phyloP scores from a whole-genome alignment of 2,113 vertebrate genomes.

The Myotis yumanensis region DNA sequence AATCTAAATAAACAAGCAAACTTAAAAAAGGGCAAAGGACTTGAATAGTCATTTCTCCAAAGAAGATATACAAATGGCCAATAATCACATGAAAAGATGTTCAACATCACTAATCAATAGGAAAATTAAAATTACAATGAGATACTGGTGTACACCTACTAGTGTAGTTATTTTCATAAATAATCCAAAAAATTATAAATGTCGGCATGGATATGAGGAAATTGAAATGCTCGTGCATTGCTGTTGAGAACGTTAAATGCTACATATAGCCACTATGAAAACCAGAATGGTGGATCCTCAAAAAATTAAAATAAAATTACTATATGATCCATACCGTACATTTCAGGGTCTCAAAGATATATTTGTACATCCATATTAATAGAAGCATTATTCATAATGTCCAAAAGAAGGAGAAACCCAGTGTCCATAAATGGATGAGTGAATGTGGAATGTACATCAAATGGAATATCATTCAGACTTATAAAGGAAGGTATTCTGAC shows the following conservation, averaged over 20 bases:
- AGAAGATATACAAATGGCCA: not conserved
- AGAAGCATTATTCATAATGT: not conserved
- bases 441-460: not conserved
- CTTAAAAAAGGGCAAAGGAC: not conserved
- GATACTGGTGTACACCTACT: not conserved
- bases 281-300: not conserved
- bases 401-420: not conserved
- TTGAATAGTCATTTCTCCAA: not conserved
- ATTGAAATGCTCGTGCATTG: not conserved
- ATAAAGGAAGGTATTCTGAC: not conserved
- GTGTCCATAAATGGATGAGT: not conserved
- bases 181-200: not conserved
- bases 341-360: not conserved
- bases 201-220: not conserved
- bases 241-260: not conserved
- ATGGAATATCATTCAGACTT: not conserved
- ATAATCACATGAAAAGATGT: not conserved
- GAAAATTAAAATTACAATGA: not conserved
- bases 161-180: not conserved
- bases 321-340: not conserved
- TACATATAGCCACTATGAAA: not conserved
- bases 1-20: not conserved
- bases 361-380: not conserved
- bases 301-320: slow-evolving; percentile 18
- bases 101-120: not conserved